Percentiles rank a stretch among this genome's conserved stretches.
Conservation (phyloP, 2,888 invertebrate genomes). For the Carpatolechia fugitivella region DNA sequence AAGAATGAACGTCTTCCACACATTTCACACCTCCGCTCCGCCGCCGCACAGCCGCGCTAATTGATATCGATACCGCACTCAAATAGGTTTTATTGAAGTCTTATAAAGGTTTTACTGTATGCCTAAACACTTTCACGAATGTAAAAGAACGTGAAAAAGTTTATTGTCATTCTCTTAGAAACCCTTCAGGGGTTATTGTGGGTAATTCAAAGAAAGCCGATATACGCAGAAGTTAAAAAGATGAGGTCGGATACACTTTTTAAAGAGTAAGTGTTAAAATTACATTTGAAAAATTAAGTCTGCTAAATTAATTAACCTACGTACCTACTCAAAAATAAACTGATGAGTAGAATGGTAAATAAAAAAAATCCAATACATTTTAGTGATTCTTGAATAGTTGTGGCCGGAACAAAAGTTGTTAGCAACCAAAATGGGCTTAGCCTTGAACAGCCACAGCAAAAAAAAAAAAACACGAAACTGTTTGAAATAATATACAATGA, state of each 20-base stretch:
- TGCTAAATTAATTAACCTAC: too few species aligned
- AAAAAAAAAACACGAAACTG: neutral
- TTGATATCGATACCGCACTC: neutral
- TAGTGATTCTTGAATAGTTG: too few species aligned
- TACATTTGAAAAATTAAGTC: too few species aligned
- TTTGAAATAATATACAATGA: too few species aligned
- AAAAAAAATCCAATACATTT: too few species aligned
- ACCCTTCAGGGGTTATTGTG: neutral
- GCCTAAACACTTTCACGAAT: neutral
- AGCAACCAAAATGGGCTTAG: too few species aligned
- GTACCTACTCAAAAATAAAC: too few species aligned
- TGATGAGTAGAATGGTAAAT: too few species aligned
- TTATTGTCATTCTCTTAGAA: neutral
- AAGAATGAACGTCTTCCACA: neutral
- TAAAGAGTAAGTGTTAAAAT: neutral
- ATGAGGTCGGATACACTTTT: too few species aligned
- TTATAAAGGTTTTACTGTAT: neutral
- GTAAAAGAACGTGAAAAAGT: neutral
- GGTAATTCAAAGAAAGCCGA: neutral
- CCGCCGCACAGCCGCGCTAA: neutral
- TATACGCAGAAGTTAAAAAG: neutral
- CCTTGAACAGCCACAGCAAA: too few species aligned
- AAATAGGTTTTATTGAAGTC: neutral
- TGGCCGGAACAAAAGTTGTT: too few species aligned
- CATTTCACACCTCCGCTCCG: conserved; percentile 1